Evolutionary conservation across 2,888 invertebrate species (phyloP), one percentile per base, ranked within the genome.

Genomic region (Balanococcus diminutus): DNA sequence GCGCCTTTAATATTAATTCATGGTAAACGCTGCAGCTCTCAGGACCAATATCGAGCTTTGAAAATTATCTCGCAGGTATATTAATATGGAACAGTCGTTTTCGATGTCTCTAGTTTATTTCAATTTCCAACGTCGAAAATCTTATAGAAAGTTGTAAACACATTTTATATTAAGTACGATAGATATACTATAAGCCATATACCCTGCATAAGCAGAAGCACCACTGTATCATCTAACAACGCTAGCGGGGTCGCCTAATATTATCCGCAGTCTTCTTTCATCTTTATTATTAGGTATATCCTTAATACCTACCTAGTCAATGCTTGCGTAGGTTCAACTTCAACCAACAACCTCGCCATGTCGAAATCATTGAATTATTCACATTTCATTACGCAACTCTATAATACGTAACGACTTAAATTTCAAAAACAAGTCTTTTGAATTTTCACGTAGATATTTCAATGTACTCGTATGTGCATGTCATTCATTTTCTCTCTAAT

Each of bases 1-100:
- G 28, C 67, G 67, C 16, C 67, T 25, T 67, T 28, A 28, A 67
- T 67, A 67, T 67, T 67, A 67, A 67, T 67, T 56, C 56, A 56
- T 22, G 22, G 22, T 56, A 56, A 56, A 56, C 56, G 56, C 56
- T 22, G 56, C 56, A 22, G 56, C 56, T 22, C 56, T 56, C 22
- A 56, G 1, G 22, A 22, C 56, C 56, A 56, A 56, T 56, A 56
- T 22, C 22, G 14, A 56, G 56, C 19, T 22, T 56, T 22, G 22
- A 3, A 56, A 56, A 56, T 56, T 19, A 56, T 56, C 56, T 56
- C 56, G 56, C 56, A 56, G 56, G 56, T 56, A 56, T 56, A n/a
- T n/a, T n/a, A n/a, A n/a, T n/a, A 56, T 22, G 22, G 22, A 22
- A 56, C 22, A 56, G 56, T 56, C 19, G 56, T 56, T 56, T 8